Base-by-base conservation (phyloP, 2,888 invertebrate genomes). In the Aspidiotus destructor region DNA sequence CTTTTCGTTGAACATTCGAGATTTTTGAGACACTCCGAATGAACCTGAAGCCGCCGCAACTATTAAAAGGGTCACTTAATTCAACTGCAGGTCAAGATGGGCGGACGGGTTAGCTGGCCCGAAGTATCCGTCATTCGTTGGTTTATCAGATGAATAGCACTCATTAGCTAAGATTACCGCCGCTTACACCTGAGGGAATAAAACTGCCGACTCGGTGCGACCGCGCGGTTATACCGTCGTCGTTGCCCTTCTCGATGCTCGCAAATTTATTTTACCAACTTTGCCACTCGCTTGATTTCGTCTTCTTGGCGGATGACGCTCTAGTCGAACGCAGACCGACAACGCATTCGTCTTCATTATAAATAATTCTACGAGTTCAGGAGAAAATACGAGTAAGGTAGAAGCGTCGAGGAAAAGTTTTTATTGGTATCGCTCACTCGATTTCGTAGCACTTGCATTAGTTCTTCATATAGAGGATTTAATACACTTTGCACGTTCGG, bases 81-180 rank as follows among this genome's bases (percentile, higher is more conserved):
- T 48, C 6, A 48, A 48, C 28, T 28, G 28, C 10, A 48, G 48
- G 48, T 48, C 48, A n/a, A 48, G 48, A 48, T 11, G n/a, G 10
- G 48, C 10, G 48, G 48, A 48, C 48, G 48, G 48, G 48, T 48
- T 48, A 11, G 48, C 48, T 48, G n/a, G 48, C 48, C 63, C 55
- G 16, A 63, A 63, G 54, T 63, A 63, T 63, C 63, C 63, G 63
- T 63, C 63, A 63, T 63, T 67, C 67, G n/a, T n/a, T 10, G 60
- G 17, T 67, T 67, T 67, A 60, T 67, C 67, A 60, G 67, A 67
- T 67, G 67, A 67, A 67, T 67, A 67, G 67, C 57, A 67, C 57
- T 67, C 67, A 67, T 67, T 67, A 67, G 67, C 67, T 60, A 48
- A 67, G 67, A 67, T 67, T 58, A 67, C 58, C 67, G n/a, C 67